These are phyloP conservation scores for Acleris literana DNA, from an alignment of 2,888 invertebrate species.

Conservation along the genomic window DNA sequence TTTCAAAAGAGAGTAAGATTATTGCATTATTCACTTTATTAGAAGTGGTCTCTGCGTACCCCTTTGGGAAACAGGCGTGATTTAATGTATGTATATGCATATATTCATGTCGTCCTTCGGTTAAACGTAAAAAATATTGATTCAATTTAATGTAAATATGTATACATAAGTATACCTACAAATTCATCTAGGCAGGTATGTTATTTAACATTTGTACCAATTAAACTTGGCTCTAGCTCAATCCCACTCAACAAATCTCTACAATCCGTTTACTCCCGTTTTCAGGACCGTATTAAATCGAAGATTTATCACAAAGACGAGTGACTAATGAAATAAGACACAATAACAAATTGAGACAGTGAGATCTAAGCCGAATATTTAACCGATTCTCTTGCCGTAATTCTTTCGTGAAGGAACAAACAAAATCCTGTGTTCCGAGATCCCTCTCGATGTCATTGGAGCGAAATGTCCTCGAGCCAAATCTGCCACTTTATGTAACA, in stretches of 20 bases:
- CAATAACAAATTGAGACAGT: constrained; percentile 60
- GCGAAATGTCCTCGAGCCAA: constrained; percentile 45
- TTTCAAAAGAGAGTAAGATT: no score
- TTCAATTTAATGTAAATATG: no score
- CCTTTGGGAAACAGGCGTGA: no score
- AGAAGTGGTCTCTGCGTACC: no score
- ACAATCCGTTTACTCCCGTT: constrained; percentile 11
- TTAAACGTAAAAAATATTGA: no score
- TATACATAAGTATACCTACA: no score
- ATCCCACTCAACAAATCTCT: constrained; percentile 13
- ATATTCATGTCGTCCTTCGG: no score
- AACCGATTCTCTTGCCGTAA: constrained; percentile 52
- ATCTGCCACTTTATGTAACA: constrained; percentile 39
- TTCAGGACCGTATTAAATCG: constrained; percentile 18
- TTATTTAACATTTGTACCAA: no score
- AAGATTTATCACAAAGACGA: constrained; percentile 39
- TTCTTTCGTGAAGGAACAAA: constrained; percentile 55
- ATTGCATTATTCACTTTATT: no score
- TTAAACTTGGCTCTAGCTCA: neutral
- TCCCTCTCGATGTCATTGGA: constrained; percentile 44
- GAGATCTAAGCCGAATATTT: constrained; percentile 57
- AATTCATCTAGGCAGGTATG: no score
- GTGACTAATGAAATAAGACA: constrained; percentile 58
- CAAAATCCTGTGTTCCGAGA: constrained; percentile 48
- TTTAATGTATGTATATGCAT: no score